Percentiles rank a stretch among this genome's conserved stretches.
phyloP scores from a whole-genome alignment of 2,797 vertebrate genomes.

The Sparidentex hasta region DNA sequence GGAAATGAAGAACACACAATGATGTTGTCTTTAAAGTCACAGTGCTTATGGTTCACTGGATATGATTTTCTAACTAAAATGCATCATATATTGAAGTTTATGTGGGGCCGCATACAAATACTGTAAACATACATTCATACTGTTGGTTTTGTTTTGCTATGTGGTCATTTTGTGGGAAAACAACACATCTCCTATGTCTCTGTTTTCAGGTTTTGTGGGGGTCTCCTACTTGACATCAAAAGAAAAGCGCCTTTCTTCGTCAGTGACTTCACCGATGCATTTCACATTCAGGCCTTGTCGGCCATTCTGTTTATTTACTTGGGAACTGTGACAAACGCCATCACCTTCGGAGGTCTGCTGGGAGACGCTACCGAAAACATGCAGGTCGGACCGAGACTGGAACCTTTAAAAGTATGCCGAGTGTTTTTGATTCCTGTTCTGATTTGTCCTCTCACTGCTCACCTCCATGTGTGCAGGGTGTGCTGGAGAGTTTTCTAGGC shows the following conservation, averaged over 20 bases:
- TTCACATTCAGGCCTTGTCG: constrained; percentile 96
- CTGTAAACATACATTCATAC: no score
- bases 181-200: neutral
- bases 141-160: neutral
- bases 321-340: constrained; percentile 98
- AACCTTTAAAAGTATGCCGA: rapidly evolving
- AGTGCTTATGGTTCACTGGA: neutral
- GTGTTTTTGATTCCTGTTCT: neutral
- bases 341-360: constrained; percentile 97
- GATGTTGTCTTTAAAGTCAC: neutral
- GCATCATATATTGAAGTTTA: neutral
- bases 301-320: constrained; percentile 97
- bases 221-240: constrained; percentile 95
- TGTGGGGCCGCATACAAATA: no score
- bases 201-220: constrained; percentile 92
- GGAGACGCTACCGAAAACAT: constrained; percentile 99
- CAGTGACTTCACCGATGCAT: constrained; percentile 95
- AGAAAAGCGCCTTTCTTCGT: constrained; percentile 95
- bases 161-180: no score
- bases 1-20: no score
- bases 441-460: neutral
- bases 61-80: neutral
- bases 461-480: constrained; percentile 81
- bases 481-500: constrained; percentile 98
- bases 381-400: constrained; percentile 89